Evolutionary conservation across 2,888 invertebrate genomes (phyloP), one percentile per base, ranked within the genome.

Genomic region (Pteria penguin): DNA sequence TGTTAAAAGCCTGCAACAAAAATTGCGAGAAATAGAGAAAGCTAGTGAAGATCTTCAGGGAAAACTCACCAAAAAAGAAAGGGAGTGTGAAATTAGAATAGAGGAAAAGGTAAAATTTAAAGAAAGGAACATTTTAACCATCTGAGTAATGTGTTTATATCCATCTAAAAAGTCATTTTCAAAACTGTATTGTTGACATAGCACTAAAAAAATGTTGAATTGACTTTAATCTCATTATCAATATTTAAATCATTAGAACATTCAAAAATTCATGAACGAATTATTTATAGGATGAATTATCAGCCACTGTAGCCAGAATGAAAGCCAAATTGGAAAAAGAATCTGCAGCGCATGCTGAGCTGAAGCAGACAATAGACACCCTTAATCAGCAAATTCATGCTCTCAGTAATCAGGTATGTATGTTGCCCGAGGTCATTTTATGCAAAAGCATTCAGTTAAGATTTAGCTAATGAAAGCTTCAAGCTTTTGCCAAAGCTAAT

Each of bases 281-380:
- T 31, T 11, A 36, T 61, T 54, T 65, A n/a, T 68, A 88, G 86
- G 98, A 98, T 93, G 98, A 98, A 92, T 93, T 97, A 85, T 96
- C 97, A 92, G 95, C 96, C 61, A 95, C 96, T 76, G 93, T 97
- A 80, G 93, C 94, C 0, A 94, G 97, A 71, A 95, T 97, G 89
- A 96, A 97, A 90, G 96, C 97, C 88, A 94, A 97, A 4, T 93
- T 98, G 32, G 98, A 98, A 92, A 95, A 96, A 85, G 98, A 98
- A 93, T 96, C 96, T 0, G 95, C 96, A 0, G 94, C 95, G 75
- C 97, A 97, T 88, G 95, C 96, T 89, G 97, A 97, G 93, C 96
- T 97, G 1, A 95, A 95, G 75, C 96, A 97, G 92, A 93, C 95
- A 32, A 95, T 95, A 69, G 93, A 94, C 3, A 95, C 95, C 82